Evolutionary conservation across 2,888 invertebrate species (phyloP), one percentile per base, ranked within the genome.

Genomic region (Dynastes tityus): DNA sequence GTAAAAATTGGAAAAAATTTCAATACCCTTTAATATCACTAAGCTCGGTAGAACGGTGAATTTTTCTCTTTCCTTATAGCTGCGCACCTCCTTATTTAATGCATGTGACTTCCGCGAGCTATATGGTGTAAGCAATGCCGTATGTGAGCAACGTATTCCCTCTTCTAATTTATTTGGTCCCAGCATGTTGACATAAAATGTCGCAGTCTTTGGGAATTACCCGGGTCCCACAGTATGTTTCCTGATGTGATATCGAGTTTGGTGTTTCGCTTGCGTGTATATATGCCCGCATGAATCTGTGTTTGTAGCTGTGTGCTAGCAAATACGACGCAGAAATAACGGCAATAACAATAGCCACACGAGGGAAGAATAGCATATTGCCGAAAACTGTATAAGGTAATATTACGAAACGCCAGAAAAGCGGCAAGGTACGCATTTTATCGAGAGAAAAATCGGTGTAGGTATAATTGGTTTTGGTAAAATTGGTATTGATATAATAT

Each of bases 161-260:
- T 82, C 80, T 84, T 86, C 87, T 87, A 86, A 87, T 87, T 87
- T 87, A 86, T 86, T 84, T 83, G 83, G 84, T 82, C 84, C 82
- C 82, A 40, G 83, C 85, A 84, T 86, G 86, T 86, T 85, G 86
- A 85, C 86, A 85, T 86, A 85, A 84, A 84, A 83, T 81, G 85
- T 86, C 84, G 82, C 85, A 84, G 85, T 84, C 85, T 86, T 83
- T 86, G 87, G 87, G 87, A 87, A 87, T 86, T 85, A 85, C 83
- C 82, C 82, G 79, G 83, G 85, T 87, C 87, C 87, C 87, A 87
- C 84, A 82, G 85, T 87, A 87, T 87, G 87, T 87, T 87, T 87
- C 85, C 86, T 87, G 87, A 87, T 87, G 86, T 84, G 87, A 81
- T 73, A 58, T 71, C 76, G 49, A 63, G 63, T 63, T 63, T 32